Conservation (phyloP, 1,140 invertebrate genomes). For the Pseudachorutes palmiensis region DNA sequence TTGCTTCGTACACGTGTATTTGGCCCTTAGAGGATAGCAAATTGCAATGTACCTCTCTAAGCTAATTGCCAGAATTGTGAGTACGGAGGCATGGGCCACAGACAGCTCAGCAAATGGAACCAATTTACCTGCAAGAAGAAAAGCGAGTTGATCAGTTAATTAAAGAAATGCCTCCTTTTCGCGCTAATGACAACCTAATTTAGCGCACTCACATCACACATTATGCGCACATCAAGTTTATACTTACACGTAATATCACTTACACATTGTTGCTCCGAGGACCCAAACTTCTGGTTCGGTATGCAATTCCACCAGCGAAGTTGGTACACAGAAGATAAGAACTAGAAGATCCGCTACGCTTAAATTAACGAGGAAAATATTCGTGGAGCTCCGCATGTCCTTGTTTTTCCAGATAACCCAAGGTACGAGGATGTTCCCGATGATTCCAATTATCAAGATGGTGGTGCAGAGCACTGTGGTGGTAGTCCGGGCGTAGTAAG, state of each 20-base stretch:
- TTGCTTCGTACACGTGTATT: slow-evolving; percentile 82
- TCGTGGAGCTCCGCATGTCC: slow-evolving; percentile 88
- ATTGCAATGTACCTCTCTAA: slow-evolving; percentile 93
- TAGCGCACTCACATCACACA: no score
- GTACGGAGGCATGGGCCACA: slow-evolving; percentile 82
- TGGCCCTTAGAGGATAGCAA: slow-evolving; percentile 78
- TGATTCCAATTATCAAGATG: slow-evolving; percentile 73
- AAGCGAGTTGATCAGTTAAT: no score
- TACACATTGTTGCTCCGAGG: slow-evolving; percentile 81
- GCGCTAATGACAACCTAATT: no score
- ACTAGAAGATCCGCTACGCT: slow-evolving; percentile 87
- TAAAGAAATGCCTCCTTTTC: no score
- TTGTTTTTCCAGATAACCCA: slow-evolving; percentile 82
- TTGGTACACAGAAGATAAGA: slow-evolving; percentile 78
- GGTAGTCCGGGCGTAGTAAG: slow-evolving; percentile 70
- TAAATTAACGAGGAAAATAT: slow-evolving; percentile 86
- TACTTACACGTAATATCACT: no score
- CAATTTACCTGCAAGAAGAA: slow-evolving; percentile 77
- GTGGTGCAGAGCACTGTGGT: slow-evolving; percentile 71
- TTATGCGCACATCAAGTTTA: no score
- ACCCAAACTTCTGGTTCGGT: slow-evolving; percentile 80
- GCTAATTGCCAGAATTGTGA: slow-evolving; percentile 87
- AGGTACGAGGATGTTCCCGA: slow-evolving; percentile 83
- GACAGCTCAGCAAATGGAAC: slow-evolving; percentile 87
- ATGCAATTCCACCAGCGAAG: slow-evolving; percentile 80